Evolutionary conservation across 2,888 invertebrate genomes (phyloP).

Genomic region (Plemyria rubiginata): DNA sequence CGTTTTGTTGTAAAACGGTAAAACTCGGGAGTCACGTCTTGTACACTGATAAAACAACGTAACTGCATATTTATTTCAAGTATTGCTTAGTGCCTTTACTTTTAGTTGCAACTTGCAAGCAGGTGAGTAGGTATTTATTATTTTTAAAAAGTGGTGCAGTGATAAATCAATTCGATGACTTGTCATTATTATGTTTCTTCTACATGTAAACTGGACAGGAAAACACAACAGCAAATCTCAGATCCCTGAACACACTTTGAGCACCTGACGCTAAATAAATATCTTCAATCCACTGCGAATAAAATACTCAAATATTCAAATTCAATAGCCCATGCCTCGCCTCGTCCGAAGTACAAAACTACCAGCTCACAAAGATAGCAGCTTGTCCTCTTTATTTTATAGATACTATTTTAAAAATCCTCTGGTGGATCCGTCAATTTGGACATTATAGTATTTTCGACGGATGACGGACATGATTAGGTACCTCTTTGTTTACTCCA

Average conservation of each 20-base stretch:
- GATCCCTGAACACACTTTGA: slow-evolving; percentile 11
- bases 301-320: slow-evolving; percentile 27
- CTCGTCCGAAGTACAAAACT: slow-evolving; percentile 5
- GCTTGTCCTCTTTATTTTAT: slow-evolving; percentile 4
- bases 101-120: background rate
- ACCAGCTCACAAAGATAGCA: slow-evolving; percentile 1
- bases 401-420: too few species aligned
- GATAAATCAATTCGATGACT: background rate
- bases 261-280: slow-evolving; percentile 27
- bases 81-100: slow-evolving; percentile 22
- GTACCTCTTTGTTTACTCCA: too few species aligned
- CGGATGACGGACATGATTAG: too few species aligned
- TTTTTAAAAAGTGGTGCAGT: too few species aligned
- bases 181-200: background rate
- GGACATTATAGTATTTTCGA: too few species aligned
- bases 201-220: background rate
- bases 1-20: slow-evolving; percentile 75
- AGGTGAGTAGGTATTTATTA: background rate
- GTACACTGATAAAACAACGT: slow-evolving; percentile 42
- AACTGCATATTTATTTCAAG: slow-evolving; percentile 32
- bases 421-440: too few species aligned
- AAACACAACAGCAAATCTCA: background rate
- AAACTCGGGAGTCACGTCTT: slow-evolving; percentile 39
- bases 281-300: slow-evolving; percentile 21
- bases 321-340: slow-evolving; percentile 24